Base-by-base conservation (phyloP, 2,797 vertebrate genomes). In the Characodon lateralis region DNA sequence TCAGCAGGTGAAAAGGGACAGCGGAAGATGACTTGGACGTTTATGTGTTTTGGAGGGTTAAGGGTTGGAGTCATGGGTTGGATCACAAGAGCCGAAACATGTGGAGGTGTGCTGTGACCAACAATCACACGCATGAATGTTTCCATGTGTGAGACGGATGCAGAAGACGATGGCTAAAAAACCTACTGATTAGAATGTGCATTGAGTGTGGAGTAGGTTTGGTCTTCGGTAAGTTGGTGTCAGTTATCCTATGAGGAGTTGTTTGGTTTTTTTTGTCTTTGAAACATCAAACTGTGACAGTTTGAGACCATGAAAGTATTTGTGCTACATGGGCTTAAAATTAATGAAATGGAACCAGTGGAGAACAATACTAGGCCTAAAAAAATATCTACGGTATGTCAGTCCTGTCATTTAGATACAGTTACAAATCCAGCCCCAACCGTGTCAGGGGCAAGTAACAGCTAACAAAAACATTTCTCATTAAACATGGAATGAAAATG, bases 121-220 rank as follows among this genome's bases (percentile, higher is more conserved):
- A 87, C 78, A 82, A 86, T 90, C 76, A 43, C 74, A 78, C 9
- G 70, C 78, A 76, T 87, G 85, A 93, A 80, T 50, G 82, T 82
- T 92, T 91, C 91, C 91, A 92, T 80, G 88, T 92, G 89, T 78
- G 83, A 81, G 63, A 61, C 6, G 48, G 74, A 88, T 78, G 81
- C 31, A 78, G 82, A 39, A 20, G 28, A 16, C 6, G 18, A 35
- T 18, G 82, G 74, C 72, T 74, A 72, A 83, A 84, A 80, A 85
- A 76, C 84, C 80, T 82, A 77, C 78, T 71, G 83, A 78, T 79
- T 43, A 48, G 63, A 61, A 61, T 75, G 76, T 50, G 72, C 77
- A n/a, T 28, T 78, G 73, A 63, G 31, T 65, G 8, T 65, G 31
- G 8, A 65, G 31, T 63, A 1, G 2, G 53, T 73, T 55, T 59